Evolutionary conservation across 1,140 invertebrate species (phyloP).

Genomic region (Scaptomyza graminum): DNA sequence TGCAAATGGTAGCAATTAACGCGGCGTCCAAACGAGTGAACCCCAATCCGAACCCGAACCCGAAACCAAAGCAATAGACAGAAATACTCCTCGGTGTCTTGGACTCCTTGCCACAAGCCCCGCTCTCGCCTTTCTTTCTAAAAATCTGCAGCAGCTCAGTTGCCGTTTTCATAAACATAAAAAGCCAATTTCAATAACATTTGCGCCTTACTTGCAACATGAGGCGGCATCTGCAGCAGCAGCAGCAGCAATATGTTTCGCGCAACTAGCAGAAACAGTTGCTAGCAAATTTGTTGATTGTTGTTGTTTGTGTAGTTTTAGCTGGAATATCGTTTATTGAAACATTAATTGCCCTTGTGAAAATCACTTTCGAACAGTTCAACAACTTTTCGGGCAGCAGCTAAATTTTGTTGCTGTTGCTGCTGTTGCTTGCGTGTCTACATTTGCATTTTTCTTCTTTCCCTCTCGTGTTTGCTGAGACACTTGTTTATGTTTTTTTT

Average conservation of each 20-base stretch:
- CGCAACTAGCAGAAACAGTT: conserved; percentile 51
- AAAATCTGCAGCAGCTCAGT: conserved; percentile 46
- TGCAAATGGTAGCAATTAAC: conserved; percentile 80
- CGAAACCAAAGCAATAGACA: conserved; percentile 25
- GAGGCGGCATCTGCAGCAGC: conserved; percentile 59
- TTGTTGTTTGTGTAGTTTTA: conserved; percentile 8
- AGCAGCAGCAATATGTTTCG: conserved; percentile 49
- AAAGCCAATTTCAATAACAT: conserved; percentile 83
- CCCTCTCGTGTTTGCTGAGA: conserved; percentile 32
- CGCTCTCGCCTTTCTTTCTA: too few relatives aligned
- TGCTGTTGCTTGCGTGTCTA: conserved; percentile 12
- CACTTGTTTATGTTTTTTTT: conserved; percentile 57
- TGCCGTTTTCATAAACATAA: conserved; percentile 78
- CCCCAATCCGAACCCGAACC: conserved; percentile 23
- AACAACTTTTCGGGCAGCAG: conserved; percentile 28
- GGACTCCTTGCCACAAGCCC: neutral
- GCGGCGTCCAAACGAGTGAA: conserved; percentile 25
- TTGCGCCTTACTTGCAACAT: conserved; percentile 61
- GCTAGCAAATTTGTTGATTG: conserved; percentile 69
- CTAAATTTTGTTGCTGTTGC: neutral
- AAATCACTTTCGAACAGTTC: conserved; percentile 60
- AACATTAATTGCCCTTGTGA: conserved; percentile 81
- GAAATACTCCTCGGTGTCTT: conserved; percentile 25
- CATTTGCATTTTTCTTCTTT: conserved; percentile 51
- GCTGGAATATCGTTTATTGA: conserved; percentile 78